Evolutionary conservation across 1,140 invertebrate species (phyloP), one percentile per base, ranked within the genome.

Genomic region (Sinella curviseta): DNA sequence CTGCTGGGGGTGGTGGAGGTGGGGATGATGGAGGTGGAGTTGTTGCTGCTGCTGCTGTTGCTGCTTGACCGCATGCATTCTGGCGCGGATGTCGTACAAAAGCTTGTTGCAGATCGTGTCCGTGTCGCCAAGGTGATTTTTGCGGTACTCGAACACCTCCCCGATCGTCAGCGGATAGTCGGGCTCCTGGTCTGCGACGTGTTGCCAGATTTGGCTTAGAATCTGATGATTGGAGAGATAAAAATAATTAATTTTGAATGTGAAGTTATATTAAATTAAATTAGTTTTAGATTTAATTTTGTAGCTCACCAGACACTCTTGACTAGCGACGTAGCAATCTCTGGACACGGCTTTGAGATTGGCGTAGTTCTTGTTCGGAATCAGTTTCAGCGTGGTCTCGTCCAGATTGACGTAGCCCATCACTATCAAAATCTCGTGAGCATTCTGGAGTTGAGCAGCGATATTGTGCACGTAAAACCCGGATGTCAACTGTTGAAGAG

Each of bases 391-490:
- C 8, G 91, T 85, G n/a, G 88, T 89, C 39, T 89, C 86, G 16
- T 89, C 88, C 36, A 88, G 86, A 35, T 90, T 87, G 67, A 90
- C 90, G 85, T 96, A 96, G 0, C 94, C 94, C 93, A 96, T 93
- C 77, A 91, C 89, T 82, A 92, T 89, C 74, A 97, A 91, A 85
- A 97, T 89, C 54, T 90, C 87, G 82, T 94, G 92, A 0, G 92
- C 92, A 78, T 92, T 92, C 20, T 92, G 86, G 81, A 96, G 87
- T 85, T 94, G 93, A 0, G 91, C 90, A 84, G 94, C 92, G 35
- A 97, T 91, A 85, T 95, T 92, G 85, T 96, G 94, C 84, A 94
- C 93, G 87, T 92, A 96, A 87, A 92, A 95, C 24, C 94, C 94
- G 82, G 92, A 93, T 85, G 94, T 95, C 75, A 93, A 89, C 94